These are phyloP conservation scores for Cichladusa arquata DNA, from an alignment of 2,113 vertebrate genomes.

Conservation along the genomic window DNA sequence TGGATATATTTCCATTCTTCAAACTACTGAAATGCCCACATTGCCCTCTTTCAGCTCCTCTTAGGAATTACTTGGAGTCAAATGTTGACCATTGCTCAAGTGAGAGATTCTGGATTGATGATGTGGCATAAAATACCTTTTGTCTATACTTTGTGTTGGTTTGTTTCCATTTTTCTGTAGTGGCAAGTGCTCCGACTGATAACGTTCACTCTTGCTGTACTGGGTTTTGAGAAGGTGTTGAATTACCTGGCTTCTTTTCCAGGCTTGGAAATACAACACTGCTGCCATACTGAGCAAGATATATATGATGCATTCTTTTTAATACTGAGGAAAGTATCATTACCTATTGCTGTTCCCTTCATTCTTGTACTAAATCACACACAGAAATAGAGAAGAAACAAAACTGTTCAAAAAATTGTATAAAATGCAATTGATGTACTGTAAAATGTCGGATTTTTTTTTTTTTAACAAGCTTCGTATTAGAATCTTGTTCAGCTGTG, in stretches of 20 bases:
- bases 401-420: slow-evolving; percentile 58
- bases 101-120: not conserved
- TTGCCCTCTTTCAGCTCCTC: not conserved
- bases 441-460: slow-evolving; percentile 56
- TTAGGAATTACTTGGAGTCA: slow-evolving; percentile 12
- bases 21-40: not conserved
- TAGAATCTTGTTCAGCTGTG: slow-evolving; percentile 53
- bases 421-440: slow-evolving; percentile 52
- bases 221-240: slow-evolving; percentile 25
- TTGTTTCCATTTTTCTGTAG: slow-evolving; percentile 50
- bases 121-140: not conserved
- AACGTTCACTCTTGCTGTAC: slow-evolving; percentile 15
- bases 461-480: slow-evolving; percentile 60
- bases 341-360: slow-evolving; percentile 34
- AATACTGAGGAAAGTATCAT: slow-evolving; percentile 18
- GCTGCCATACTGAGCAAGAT: not conserved
- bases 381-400: slow-evolving; percentile 57
- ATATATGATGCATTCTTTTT: slow-evolving; percentile 25
- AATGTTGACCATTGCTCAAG: slow-evolving; percentile 13
- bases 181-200: not conserved
- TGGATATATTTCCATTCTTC: slow-evolving; percentile 23
- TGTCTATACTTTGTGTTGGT: slow-evolving; percentile 48
- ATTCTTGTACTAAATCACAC: slow-evolving; percentile 21
- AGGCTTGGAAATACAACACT: slow-evolving; percentile 5
- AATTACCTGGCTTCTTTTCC: slow-evolving; percentile 13